Evolutionary conservation across 2,797 vertebrate species (phyloP).

Genomic region (Phyllotis vaccarum): DNA sequence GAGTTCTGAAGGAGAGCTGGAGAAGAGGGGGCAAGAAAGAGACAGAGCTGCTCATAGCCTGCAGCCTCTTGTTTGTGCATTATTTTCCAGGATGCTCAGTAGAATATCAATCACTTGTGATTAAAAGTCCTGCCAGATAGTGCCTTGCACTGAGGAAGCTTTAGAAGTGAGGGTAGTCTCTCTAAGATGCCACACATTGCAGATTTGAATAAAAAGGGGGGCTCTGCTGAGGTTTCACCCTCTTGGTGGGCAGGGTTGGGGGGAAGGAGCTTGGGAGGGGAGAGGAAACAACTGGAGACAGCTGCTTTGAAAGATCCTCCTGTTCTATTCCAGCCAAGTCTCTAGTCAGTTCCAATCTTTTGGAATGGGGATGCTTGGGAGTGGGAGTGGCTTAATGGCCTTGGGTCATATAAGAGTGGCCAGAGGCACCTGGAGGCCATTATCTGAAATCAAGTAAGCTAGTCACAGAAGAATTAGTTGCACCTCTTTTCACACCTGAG

Average conservation of each 20-base stretch:
- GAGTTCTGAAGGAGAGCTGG: constrained; percentile 75
- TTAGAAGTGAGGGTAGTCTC: constrained; percentile 21
- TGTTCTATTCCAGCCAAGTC: background rate
- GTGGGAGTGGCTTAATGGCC: accelerated
- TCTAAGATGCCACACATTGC: constrained; percentile 51
- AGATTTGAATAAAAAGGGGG: constrained; percentile 23
- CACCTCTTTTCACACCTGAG: background rate
- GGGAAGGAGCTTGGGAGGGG: background rate
- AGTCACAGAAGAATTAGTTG: background rate
- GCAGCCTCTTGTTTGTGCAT: constrained; percentile 89
- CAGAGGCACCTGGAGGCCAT: background rate
- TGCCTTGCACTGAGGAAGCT: constrained; percentile 71
- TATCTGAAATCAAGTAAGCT: background rate
- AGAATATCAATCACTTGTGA: constrained; percentile 88
- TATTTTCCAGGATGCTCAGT: constrained; percentile 87
- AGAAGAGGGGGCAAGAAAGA: constrained; percentile 1
- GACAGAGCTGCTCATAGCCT: constrained; percentile 86
- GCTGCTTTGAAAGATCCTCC: background rate
- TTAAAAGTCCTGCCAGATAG: constrained; percentile 86
- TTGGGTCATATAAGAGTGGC: accelerated
- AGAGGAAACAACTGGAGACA: accelerated
- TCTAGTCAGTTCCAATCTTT: background rate
- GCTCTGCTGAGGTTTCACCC: background rate
- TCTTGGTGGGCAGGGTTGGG: accelerated
- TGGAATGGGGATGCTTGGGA: background rate